Conservation (phyloP, 2,113 vertebrate species). For the Sisor rabdophorus region DNA sequence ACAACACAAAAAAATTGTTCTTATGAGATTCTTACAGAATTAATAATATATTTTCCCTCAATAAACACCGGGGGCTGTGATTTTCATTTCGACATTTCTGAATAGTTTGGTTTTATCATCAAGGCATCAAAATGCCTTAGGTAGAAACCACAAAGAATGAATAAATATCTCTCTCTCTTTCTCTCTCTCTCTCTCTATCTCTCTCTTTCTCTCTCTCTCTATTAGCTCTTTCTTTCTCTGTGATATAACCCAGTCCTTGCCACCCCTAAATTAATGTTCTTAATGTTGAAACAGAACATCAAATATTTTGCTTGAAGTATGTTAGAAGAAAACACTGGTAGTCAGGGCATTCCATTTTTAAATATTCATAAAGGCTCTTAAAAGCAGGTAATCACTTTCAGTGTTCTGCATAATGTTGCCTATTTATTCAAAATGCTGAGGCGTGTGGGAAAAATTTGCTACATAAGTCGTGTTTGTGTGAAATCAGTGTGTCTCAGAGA, state of each 20-base stretch:
- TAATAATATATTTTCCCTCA: slow-evolving; percentile 18
- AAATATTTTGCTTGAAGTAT: slow-evolving; percentile 45
- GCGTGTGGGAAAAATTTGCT: slow-evolving; percentile 57
- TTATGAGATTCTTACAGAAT: slow-evolving; percentile 7
- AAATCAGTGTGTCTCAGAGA: slow-evolving; percentile 45
- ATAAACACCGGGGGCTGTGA: slow-evolving; percentile 11
- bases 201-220: too few relatives aligned
- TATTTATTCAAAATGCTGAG: slow-evolving; percentile 63
- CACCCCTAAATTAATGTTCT: not conserved
- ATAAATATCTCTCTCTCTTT: too few relatives aligned
- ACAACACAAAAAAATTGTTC: slow-evolving; percentile 2
- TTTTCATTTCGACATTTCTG: slow-evolving; percentile 21
- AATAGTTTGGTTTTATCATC: slow-evolving; percentile 24
- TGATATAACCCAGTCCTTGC: slow-evolving; percentile 12
- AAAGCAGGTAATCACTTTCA: slow-evolving; percentile 66
- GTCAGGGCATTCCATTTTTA: slow-evolving; percentile 60
- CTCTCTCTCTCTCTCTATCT: too few relatives aligned
- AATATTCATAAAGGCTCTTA: slow-evolving; percentile 71
- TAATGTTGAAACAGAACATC: slow-evolving; percentile 39
- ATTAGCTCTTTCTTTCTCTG: slow-evolving; percentile 2
- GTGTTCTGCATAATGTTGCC: slow-evolving; percentile 65
- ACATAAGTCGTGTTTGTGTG: slow-evolving; percentile 50
- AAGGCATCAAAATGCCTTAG: slow-evolving; percentile 14
- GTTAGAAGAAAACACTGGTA: slow-evolving; percentile 51
- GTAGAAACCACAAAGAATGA: slow-evolving; percentile 13